These are phyloP conservation scores for Drosophila rellima DNA, from an alignment of 2,888 invertebrate genomes.

Conservation along the genomic window DNA sequence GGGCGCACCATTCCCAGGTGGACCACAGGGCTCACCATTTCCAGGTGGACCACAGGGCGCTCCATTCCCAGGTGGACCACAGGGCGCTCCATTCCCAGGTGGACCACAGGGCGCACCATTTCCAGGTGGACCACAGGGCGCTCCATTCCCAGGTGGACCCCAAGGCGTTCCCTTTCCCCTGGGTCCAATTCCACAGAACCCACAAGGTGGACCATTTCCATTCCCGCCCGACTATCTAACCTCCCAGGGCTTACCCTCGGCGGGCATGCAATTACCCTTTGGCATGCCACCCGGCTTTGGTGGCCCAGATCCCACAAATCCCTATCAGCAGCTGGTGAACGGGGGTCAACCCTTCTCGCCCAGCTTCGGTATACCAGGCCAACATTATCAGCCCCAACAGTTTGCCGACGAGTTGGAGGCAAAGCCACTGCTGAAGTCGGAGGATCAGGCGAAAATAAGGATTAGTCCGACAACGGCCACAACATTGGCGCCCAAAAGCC, in stretches of 20 bases:
- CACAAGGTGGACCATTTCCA: slow-evolving; percentile 19
- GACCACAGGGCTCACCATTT: slow-evolving; percentile 13
- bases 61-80: slow-evolving; percentile 14
- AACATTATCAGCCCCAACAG: slow-evolving; percentile 38
- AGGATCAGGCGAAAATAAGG: slow-evolving; percentile 1
- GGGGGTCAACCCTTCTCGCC: slow-evolving; percentile 52
- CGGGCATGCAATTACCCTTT: slow-evolving; percentile 45
- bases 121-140: slow-evolving; percentile 14
- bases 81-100: slow-evolving; percentile 2
- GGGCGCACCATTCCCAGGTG: not conserved
- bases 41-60: slow-evolving; percentile 18
- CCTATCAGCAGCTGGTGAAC: slow-evolving; percentile 51
- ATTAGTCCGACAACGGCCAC: slow-evolving; percentile 8
- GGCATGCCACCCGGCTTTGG: slow-evolving; percentile 47
- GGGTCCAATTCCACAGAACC: slow-evolving; percentile 29
- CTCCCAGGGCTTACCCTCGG: slow-evolving; percentile 54
- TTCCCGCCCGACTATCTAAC: slow-evolving; percentile 57
- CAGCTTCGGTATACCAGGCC: slow-evolving; percentile 63
- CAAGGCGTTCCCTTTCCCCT: slow-evolving; percentile 25
- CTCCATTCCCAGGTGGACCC: slow-evolving; percentile 16
- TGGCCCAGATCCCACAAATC: slow-evolving; percentile 32
- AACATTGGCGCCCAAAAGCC: slow-evolving; percentile 34
- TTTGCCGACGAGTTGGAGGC: slow-evolving; percentile 55
- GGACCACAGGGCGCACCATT: slow-evolving; percentile 35
- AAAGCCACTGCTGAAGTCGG: slow-evolving; percentile 1